These are phyloP conservation scores for Thunnus maccoyii DNA, from an alignment of 2,113 vertebrate genomes.

Conservation along the genomic window DNA sequence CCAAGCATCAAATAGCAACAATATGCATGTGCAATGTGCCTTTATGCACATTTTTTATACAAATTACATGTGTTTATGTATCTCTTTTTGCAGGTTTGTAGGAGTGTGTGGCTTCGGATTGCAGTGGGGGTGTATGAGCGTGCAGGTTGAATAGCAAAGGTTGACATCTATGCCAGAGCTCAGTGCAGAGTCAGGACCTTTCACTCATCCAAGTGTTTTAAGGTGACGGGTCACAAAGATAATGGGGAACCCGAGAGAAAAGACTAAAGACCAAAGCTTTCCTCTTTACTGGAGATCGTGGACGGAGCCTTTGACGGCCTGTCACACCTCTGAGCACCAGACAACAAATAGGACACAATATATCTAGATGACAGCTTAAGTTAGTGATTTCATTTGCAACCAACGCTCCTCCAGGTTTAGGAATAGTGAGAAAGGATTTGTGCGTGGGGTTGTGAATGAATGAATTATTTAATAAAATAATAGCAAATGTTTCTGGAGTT, in stretches of 20 bases:
- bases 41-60: neutral
- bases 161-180: slow-evolving; percentile 66
- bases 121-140: slow-evolving; percentile 4
- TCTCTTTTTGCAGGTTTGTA: neutral
- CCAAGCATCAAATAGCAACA: neutral
- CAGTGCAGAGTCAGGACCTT: slow-evolving; percentile 75
- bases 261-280: slow-evolving; percentile 63
- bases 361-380: slow-evolving; percentile 63
- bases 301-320: slow-evolving; percentile 43
- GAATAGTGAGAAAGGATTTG: neutral
- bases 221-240: slow-evolving; percentile 75
- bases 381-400: slow-evolving; percentile 16
- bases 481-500: neutral
- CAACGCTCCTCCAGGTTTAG: neutral
- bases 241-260: slow-evolving; percentile 64
- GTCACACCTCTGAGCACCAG: slow-evolving; percentile 55
- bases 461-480: slow-evolving; percentile 1
- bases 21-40: neutral
- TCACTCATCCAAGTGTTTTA: slow-evolving; percentile 74
- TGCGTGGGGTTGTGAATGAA: neutral
- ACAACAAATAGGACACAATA: slow-evolving; percentile 61
- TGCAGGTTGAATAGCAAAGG: slow-evolving; percentile 63
- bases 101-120: slow-evolving; percentile 7
- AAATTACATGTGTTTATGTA: neutral
- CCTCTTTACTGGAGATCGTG: slow-evolving; percentile 61